These are phyloP conservation scores for Natrix natrix DNA, from an alignment of 2,797 vertebrate genomes.

Conservation along the genomic window DNA sequence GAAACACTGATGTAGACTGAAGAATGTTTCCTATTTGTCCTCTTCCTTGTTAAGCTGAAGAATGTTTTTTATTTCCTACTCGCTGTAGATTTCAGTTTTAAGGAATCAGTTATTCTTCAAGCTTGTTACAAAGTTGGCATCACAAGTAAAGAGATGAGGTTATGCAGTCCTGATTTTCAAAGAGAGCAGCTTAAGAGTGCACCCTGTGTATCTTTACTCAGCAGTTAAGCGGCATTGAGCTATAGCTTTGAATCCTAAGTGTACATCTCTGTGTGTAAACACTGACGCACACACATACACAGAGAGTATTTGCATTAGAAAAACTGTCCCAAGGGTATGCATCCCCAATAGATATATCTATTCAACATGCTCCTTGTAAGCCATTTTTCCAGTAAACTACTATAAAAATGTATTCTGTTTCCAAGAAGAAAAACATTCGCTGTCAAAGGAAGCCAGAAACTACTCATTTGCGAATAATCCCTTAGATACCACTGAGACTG, in stretches of 20 bases:
- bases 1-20: neutral
- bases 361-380: slow-evolving; percentile 16
- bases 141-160: neutral
- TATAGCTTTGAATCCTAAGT: neutral
- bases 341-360: neutral
- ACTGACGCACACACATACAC: neutral
- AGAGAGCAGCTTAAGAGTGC: neutral
- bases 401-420: neutral
- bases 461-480: slow-evolving; percentile 29
- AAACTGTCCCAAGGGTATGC: neutral
- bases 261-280: neutral
- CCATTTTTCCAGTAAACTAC: neutral
- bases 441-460: slow-evolving; percentile 18
- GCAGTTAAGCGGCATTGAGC: neutral
- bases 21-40: neutral
- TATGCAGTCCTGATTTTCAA: neutral
- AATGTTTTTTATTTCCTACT: neutral
- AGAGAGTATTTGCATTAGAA: neutral
- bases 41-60: neutral
- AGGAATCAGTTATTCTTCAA: neutral
- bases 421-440: slow-evolving; percentile 14
- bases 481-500: slow-evolving; percentile 3
- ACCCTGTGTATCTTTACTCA: neutral
- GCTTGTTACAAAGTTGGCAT: neutral
- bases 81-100: neutral